These are phyloP conservation scores for Allacma fusca DNA, from an alignment of 2,888 invertebrate species.

Conservation along the genomic window DNA sequence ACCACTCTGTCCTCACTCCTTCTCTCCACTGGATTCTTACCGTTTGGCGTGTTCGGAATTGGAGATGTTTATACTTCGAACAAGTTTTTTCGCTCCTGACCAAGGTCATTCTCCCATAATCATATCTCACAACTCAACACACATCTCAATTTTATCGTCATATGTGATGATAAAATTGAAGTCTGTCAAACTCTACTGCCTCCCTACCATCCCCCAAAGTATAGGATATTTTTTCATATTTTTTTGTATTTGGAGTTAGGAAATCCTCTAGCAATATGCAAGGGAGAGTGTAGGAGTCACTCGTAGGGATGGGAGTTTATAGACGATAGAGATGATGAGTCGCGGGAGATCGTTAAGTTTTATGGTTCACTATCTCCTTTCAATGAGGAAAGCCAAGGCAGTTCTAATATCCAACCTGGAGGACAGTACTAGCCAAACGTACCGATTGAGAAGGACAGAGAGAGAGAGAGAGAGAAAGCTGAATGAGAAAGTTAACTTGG, in stretches of 20 bases:
- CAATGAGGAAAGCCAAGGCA: slow-evolving; percentile 11
- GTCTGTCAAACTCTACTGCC: neutral
- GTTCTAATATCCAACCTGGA: neutral
- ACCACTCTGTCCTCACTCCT: neutral
- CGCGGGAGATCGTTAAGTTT: slow-evolving; percentile 48
- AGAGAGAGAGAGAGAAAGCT: slow-evolving; percentile 35
- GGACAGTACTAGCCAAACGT: neutral
- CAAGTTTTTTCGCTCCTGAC: too few relatives aligned
- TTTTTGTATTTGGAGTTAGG: too few relatives aligned
- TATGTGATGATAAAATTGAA: neutral
- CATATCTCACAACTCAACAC: too few relatives aligned
- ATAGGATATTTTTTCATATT: neutral
- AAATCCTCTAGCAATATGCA: slow-evolving; percentile 23
- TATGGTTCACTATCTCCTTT: slow-evolving; percentile 43
- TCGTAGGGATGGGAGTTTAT: slow-evolving; percentile 41
- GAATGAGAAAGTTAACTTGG: slow-evolving; percentile 49
- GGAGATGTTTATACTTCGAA: neutral
- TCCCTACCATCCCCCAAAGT: neutral
- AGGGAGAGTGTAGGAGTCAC: slow-evolving; percentile 21
- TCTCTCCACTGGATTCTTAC: neutral
- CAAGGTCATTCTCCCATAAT: too few relatives aligned
- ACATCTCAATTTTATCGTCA: too few relatives aligned
- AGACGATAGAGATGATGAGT: slow-evolving; percentile 47
- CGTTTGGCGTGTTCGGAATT: neutral
- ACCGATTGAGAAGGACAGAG: neutral